Evolutionary conservation across 2,797 vertebrate genomes (phyloP).

Genomic region (Notolabrus celidotus): DNA sequence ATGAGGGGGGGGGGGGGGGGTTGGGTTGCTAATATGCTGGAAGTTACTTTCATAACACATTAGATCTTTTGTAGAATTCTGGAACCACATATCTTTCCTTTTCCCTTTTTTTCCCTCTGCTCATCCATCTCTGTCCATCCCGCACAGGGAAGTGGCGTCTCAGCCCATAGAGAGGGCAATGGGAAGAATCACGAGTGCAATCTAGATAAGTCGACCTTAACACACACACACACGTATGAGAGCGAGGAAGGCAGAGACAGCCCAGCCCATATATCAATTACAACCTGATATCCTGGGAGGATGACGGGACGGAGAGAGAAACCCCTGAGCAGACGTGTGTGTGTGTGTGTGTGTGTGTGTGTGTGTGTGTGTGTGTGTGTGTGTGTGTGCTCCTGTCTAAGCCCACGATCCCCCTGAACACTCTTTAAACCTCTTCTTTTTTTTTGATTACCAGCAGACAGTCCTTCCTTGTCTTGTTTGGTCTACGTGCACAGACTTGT

Average conservation of each 20-base stretch:
- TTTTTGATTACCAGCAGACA: constrained; percentile 45
- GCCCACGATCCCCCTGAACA: neutral
- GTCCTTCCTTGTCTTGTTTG: constrained; percentile 24
- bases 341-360: constrained; percentile 22
- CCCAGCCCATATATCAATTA: constrained; percentile 83
- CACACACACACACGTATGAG: constrained; percentile 26
- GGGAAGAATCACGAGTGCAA: constrained; percentile 73
- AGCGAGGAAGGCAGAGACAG: constrained; percentile 70
- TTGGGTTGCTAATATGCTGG: constrained; percentile 96
- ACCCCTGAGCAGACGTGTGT: constrained; percentile 46
- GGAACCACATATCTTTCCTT: constrained; percentile 77
- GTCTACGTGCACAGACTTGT: neutral
- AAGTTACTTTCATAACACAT: constrained; percentile 98
- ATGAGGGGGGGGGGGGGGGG: constrained; percentile 75
- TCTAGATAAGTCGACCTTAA: constrained; percentile 83
- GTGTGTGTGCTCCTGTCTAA: constrained; percentile 16
- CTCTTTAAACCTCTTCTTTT: constrained; percentile 20
- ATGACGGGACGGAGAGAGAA: constrained; percentile 64
- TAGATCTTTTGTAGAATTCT: constrained; percentile 80
- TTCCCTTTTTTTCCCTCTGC: constrained; percentile 20
- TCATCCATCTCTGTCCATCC: constrained; percentile 61
- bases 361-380: constrained; percentile 17
- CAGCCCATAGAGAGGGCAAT: constrained; percentile 85
- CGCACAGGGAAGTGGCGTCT: constrained; percentile 60
- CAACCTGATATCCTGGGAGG: constrained; percentile 75